phyloP scores from a whole-genome alignment of 2,113 vertebrate genomes.

The Serinus canaria region DNA sequence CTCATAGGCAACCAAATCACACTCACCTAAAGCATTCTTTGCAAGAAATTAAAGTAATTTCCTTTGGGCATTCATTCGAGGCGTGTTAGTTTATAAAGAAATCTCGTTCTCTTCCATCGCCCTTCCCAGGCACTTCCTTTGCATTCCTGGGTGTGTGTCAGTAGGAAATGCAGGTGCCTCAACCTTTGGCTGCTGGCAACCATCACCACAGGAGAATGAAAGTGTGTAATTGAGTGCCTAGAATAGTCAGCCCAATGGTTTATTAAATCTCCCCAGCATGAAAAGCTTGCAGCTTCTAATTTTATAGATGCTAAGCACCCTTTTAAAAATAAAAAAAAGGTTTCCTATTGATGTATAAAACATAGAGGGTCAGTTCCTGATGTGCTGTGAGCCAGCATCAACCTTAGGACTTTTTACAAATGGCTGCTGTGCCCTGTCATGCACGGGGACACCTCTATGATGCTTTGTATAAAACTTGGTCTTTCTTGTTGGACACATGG shows the following conservation, averaged over 20 bases:
- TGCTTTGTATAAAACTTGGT: neutral
- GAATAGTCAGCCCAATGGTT: neutral
- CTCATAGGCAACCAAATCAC: neutral
- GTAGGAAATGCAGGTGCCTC: slow-evolving; percentile 21
- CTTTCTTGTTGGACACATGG: neutral
- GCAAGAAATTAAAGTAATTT: slow-evolving; percentile 38
- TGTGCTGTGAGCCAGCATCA: fast-evolving
- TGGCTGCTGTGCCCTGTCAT: neutral
- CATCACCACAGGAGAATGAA: neutral
- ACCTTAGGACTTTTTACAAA: neutral
- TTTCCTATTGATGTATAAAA: neutral
- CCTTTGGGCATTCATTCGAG: slow-evolving; percentile 5
- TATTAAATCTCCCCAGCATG: neutral
- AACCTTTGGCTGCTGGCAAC: neutral
- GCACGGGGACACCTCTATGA: neutral
- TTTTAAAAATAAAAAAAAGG: neutral
- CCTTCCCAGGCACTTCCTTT: slow-evolving; percentile 54
- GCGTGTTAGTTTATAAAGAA: neutral
- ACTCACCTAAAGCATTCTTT: neutral
- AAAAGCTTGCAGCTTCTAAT: neutral
- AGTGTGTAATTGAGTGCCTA: neutral
- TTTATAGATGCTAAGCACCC: neutral
- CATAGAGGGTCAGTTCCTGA: neutral
- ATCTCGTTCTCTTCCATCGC: neutral
- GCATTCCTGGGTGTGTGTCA: neutral